Base-by-base conservation (phyloP, 2,888 invertebrate species). In the Chrysolina haemoptera region DNA sequence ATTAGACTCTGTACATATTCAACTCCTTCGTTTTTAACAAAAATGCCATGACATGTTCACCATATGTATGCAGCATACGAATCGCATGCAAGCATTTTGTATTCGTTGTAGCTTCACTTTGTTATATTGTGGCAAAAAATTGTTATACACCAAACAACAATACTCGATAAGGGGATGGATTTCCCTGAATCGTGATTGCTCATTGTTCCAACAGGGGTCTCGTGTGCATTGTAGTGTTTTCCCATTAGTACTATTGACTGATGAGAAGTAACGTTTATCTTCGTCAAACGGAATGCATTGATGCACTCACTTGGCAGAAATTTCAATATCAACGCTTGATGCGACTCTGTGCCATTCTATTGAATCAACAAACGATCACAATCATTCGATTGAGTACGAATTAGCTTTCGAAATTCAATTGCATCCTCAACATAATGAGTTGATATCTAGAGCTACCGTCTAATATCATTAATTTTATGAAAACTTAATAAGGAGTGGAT, bases 221-320 rank as follows among this genome's bases (percentile, higher is more conserved):
- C 27, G 27, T 27, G 22, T 27, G 59, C 59, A 59, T 27, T 27
- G 27, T 27, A 59, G 48, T 27, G 50, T 66, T 66, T 46, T 50
- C 35, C 27, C 12, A 66, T 66, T 66, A 66, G 66, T 43, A 59
- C 22, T 11, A 66, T 43, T 48, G 50, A 50, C 43, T 66, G 43
- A 48, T 48, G 16, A 50, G 50, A 66, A 66, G 43, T 66, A 48
- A 50, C 50, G 66, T 66, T 66, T 66, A 66, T 66, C 66, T 66
- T 50, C 66, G 50, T 66, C 50, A 20, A 66, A 18, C 66, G 18
- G 66, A 20, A 66, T 66, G 48, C 66, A 20, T 66, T n/a, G 18
- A 50, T 66, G 27, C 66, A 66, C 27, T 50, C 66, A 48, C 46
- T 43, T 43, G 65, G 48, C 66, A 48, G 66, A 66, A 66, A 66